phyloP scores from a whole-genome alignment of 2,888 invertebrate species.

The Mythimna loreyi region DNA sequence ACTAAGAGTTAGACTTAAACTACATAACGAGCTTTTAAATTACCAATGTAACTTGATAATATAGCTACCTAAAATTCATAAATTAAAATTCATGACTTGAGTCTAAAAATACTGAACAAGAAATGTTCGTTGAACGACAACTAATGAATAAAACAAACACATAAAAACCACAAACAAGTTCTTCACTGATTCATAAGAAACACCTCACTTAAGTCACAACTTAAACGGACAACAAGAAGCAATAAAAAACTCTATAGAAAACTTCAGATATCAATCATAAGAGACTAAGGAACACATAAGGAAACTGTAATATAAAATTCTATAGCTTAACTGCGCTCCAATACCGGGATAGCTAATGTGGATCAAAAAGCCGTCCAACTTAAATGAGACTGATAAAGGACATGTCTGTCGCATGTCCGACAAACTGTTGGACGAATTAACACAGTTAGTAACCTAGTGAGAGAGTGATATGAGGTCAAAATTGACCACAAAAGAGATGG shows the following conservation, averaged over 20 bases:
- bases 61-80: slow-evolving; percentile 17
- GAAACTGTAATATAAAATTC: slow-evolving; percentile 44
- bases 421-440: no score
- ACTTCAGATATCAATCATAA: slow-evolving; percentile 55
- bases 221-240: slow-evolving; percentile 42
- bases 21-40: not conserved
- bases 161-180: slow-evolving; percentile 54
- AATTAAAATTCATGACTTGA: slow-evolving; percentile 30
- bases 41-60: slow-evolving; percentile 5
- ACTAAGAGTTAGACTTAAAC: not conserved
- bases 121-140: slow-evolving; percentile 39
- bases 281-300: slow-evolving; percentile 48
- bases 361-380: slow-evolving; percentile 24
- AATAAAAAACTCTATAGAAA: slow-evolving; percentile 48
- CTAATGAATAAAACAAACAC: slow-evolving; percentile 54
- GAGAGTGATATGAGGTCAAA: no score
- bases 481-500: no score
- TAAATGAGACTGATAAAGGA: no score
- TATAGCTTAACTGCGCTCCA: slow-evolving; percentile 30
- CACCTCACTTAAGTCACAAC: slow-evolving; percentile 50
- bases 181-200: slow-evolving; percentile 56
- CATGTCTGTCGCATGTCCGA: no score
- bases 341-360: no score
- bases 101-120: slow-evolving; percentile 39
- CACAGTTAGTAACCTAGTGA: no score